Conservation (phyloP, 2,888 invertebrate species). For the Trissolcus brochymenae region DNA sequence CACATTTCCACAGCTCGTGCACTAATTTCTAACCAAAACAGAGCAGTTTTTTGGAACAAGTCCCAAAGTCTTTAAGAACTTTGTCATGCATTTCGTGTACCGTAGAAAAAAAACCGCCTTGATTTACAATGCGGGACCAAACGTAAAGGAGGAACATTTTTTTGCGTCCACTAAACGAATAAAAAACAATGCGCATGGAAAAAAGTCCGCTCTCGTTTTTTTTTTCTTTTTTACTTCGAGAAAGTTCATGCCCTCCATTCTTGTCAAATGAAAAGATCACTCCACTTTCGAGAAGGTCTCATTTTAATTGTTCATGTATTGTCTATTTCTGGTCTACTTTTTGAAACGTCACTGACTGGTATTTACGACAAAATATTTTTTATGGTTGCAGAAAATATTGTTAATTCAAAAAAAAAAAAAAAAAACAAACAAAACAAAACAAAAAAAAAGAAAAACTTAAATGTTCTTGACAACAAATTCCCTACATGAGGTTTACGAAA, state of each 20-base stretch:
- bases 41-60: slow-evolving; percentile 66
- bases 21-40: slow-evolving; percentile 74
- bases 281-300: slow-evolving; percentile 29
- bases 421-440: too few relatives aligned
- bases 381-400: too few relatives aligned
- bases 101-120: slow-evolving; percentile 67
- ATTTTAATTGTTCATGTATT: slow-evolving; percentile 30
- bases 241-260: slow-evolving; percentile 24
- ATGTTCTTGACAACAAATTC: too few relatives aligned
- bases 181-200: slow-evolving; percentile 23
- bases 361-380: slow-evolving; percentile 5
- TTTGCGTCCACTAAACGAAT: slow-evolving; percentile 25
- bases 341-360: not conserved
- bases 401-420: too few relatives aligned
- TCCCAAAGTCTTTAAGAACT: slow-evolving; percentile 56
- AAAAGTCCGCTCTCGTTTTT: slow-evolving; percentile 25
- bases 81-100: slow-evolving; percentile 62
- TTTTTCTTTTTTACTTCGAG: slow-evolving; percentile 2
- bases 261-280: slow-evolving; percentile 2
- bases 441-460: too few relatives aligned
- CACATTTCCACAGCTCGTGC: slow-evolving; percentile 61
- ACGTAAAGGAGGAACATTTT: slow-evolving; percentile 31
- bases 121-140: slow-evolving; percentile 36
- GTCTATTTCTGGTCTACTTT: slow-evolving; percentile 18
- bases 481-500: too few relatives aligned